Evolutionary conservation across 2,888 invertebrate genomes (phyloP), one percentile per base, ranked within the genome.

Genomic region (Yponomeuta evonymella): DNA sequence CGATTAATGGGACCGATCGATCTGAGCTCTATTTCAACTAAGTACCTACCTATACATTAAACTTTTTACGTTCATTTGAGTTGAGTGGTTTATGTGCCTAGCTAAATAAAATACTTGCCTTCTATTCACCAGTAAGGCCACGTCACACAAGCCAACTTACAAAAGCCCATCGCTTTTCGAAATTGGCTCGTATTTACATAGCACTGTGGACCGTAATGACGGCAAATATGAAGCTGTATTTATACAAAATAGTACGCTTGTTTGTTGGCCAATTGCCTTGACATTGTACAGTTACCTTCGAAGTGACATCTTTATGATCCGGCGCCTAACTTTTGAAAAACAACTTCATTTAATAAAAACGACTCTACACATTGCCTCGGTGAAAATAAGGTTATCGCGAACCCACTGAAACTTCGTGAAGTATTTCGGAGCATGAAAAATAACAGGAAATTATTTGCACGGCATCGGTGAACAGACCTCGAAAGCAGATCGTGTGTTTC

Each of bases 181-280:
- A 51, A 51, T 2, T 51, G 51, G 2, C 51, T 8, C 12, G 10
- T 51, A 51, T 51, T 51, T 51, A 8, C 12, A 5, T 51, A 51
- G 51, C 51, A 51, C 12, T 51, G 6, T 12, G 51, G 10, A 2
- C 51, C 12, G 6, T 12, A 8, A 51, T 51, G 10, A 12, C 6
- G 10, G 51, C 51, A 51, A 12, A 51, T 2, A 10, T 10, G 6
- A 12, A 51, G 51, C 12, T 10, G 51, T 51, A 51, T 12, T 10
- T 51, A 51, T 51, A 51, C 51, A 51, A 51, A 51, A 51, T 51
- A 51, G 51, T 8, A 2, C 29, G 23, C 10, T 64, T 64, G 12
- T 67, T 67, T 43, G 15, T n/a, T 67, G 48, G 67, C 33, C 67
- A n/a, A 43, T 67, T 23, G 67, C 65, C 65, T 65, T 67, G 67